Evolutionary conservation across 2,888 invertebrate genomes (phyloP).

Genomic region (Dynastes tityus): DNA sequence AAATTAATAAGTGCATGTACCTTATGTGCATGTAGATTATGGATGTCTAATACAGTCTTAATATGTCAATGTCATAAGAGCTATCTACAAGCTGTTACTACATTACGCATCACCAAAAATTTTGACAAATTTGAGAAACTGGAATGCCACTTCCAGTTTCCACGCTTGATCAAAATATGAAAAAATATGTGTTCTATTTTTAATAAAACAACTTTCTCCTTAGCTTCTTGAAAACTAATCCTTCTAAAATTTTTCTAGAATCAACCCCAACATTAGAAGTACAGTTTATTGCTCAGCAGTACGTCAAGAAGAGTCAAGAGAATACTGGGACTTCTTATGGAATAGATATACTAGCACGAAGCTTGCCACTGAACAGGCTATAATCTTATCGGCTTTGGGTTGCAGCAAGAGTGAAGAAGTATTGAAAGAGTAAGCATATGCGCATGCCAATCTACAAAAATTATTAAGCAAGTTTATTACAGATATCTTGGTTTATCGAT

Average conservation of each 20-base stretch:
- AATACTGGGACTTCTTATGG: constrained; percentile 80
- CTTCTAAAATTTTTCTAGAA: constrained; percentile 25
- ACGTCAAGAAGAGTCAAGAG: constrained; percentile 71
- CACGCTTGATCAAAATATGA: too few species aligned
- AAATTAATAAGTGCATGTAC: too few species aligned
- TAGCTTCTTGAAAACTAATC: too few species aligned
- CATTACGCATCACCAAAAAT: too few species aligned
- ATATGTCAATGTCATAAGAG: too few species aligned
- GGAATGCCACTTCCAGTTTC: too few species aligned
- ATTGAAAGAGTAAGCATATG: constrained; percentile 71
- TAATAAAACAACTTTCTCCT: too few species aligned
- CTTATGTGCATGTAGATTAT: too few species aligned
- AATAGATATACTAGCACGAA: constrained; percentile 71
- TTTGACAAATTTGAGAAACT: too few species aligned
- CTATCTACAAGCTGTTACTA: too few species aligned
- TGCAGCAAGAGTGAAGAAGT: constrained; percentile 76
- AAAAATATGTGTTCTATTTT: too few species aligned
- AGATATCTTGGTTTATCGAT: constrained; percentile 62
- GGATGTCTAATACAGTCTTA: too few species aligned
- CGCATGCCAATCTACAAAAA: background rate
- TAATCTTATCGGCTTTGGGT: constrained; percentile 78
- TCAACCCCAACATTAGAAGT: constrained; percentile 75
- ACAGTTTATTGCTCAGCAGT: constrained; percentile 85
- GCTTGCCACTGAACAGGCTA: constrained; percentile 80
- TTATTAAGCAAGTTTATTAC: constrained; percentile 32